Conservation (phyloP, 1,140 invertebrate genomes). For the Apis cerana region DNA sequence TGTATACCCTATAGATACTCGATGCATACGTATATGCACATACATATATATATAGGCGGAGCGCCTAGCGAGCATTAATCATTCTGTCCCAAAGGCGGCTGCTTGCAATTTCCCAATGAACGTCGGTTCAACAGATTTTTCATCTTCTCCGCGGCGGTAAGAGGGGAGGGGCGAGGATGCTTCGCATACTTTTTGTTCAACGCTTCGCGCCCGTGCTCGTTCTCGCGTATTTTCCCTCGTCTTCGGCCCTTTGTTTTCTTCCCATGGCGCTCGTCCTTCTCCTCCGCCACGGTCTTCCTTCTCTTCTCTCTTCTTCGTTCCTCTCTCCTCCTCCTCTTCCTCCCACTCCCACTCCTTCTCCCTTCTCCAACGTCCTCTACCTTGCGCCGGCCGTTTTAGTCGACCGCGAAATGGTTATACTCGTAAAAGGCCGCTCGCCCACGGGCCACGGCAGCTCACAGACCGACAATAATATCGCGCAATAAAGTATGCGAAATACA, state of each 20-base stretch:
- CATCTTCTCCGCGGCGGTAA: conserved; percentile 41
- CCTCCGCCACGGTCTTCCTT: not conserved
- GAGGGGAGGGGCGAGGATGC: not conserved
- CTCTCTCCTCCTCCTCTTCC: too few species aligned
- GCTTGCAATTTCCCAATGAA: conserved; percentile 69
- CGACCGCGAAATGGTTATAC: conserved; percentile 43
- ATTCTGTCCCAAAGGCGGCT: conserved; percentile 60
- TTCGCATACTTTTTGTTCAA: conserved; percentile 43
- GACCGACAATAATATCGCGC: conserved; percentile 48
- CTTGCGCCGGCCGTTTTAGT: conserved; percentile 15
- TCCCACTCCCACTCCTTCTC: not conserved
- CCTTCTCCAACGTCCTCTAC: not conserved
- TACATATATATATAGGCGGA: not conserved
- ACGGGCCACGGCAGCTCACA: conserved; percentile 21
- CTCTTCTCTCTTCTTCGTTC: not conserved
- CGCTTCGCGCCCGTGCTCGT: conserved; percentile 22
- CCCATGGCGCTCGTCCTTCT: not conserved
- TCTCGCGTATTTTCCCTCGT: conserved; percentile 31
- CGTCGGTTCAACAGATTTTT: conserved; percentile 64
- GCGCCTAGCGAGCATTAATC: conserved; percentile 64
- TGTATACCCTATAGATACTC: conserved; percentile 42
- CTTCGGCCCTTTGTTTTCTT: conserved; percentile 32
- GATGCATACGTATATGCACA: conserved; percentile 29
- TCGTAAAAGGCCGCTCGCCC: conserved; percentile 65
- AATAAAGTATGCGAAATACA: conserved; percentile 60